These are phyloP conservation scores for Peromyscus melanophrys DNA, from an alignment of 2,797 vertebrate species.

Conservation along the genomic window DNA sequence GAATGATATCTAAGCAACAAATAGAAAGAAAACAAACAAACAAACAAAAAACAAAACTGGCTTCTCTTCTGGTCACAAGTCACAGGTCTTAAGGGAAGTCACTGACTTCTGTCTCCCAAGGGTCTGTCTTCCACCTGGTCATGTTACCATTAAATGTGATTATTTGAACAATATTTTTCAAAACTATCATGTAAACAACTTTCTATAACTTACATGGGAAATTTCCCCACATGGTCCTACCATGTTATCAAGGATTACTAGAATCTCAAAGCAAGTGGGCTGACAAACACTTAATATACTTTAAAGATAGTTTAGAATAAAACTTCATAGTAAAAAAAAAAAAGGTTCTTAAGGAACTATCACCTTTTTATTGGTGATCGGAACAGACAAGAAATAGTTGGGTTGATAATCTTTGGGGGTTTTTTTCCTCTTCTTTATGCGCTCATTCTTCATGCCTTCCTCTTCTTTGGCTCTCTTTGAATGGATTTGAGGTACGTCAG, in stretches of 20 bases:
- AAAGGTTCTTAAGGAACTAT: neutral
- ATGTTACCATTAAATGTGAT: conserved; percentile 8
- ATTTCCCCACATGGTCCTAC: neutral
- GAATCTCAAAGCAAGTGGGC: neutral
- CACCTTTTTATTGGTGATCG: conserved; percentile 95
- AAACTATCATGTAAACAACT: conserved; percentile 31
- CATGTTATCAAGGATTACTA: neutral
- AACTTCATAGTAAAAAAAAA: conserved; percentile 56
- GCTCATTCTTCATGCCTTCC: conserved; percentile 88
- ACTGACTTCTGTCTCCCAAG: neutral
- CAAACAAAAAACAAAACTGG: neutral
- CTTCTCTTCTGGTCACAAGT: neutral
- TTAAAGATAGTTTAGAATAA: conserved; percentile 62
- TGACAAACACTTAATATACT: neutral
- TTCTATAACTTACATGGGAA: neutral
- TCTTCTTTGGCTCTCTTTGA: conserved; percentile 91
- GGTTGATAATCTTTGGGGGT: conserved; percentile 90
- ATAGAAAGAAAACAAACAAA: neutral
- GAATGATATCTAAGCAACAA: neutral
- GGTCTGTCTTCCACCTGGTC: neutral
- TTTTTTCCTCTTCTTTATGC: conserved; percentile 89
- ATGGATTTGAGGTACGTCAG: conserved; percentile 82
- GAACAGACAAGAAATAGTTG: conserved; percentile 98
- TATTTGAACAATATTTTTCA: conserved; percentile 37
- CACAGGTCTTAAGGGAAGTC: neutral